A percentile compares a stretch with the other conserved stretches of the same genome.
Conservation (phyloP, 1,140 invertebrate genomes). For the Chironomus striatipennis region DNA sequence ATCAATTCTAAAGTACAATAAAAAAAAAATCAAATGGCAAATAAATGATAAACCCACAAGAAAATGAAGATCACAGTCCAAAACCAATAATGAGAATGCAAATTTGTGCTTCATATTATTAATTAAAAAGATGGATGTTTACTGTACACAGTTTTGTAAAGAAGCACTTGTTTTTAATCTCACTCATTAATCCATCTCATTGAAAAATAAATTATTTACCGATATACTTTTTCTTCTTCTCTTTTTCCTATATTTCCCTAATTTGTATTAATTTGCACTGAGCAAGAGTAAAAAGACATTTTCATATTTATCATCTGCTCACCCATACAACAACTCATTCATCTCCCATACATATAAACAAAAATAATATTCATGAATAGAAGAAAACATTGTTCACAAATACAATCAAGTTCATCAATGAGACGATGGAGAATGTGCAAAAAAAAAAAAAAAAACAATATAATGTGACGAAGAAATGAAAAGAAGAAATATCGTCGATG, state of each 20-base stretch:
- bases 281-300: neutral
- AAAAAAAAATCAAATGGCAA: too few relatives aligned
- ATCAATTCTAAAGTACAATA: too few relatives aligned
- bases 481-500: neutral
- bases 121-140: too few relatives aligned
- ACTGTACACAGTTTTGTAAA: too few relatives aligned
- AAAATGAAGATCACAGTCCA: too few relatives aligned
- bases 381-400: neutral
- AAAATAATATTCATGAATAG: neutral
- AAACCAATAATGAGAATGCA: too few relatives aligned
- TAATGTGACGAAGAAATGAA: slow-evolving; percentile 17
- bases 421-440: slow-evolving; percentile 19
- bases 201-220: too few relatives aligned
- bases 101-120: too few relatives aligned
- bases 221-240: too few relatives aligned
- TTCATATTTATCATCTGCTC: neutral
- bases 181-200: too few relatives aligned
- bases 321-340: neutral
- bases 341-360: neutral
- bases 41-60: too few relatives aligned
- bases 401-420: neutral
- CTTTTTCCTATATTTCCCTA: neutral
- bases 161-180: too few relatives aligned
- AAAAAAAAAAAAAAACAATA: slow-evolving; percentile 2
- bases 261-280: slow-evolving; percentile 2